phyloP scores from a whole-genome alignment of 2,797 vertebrate species.

The Liasis olivaceus region DNA sequence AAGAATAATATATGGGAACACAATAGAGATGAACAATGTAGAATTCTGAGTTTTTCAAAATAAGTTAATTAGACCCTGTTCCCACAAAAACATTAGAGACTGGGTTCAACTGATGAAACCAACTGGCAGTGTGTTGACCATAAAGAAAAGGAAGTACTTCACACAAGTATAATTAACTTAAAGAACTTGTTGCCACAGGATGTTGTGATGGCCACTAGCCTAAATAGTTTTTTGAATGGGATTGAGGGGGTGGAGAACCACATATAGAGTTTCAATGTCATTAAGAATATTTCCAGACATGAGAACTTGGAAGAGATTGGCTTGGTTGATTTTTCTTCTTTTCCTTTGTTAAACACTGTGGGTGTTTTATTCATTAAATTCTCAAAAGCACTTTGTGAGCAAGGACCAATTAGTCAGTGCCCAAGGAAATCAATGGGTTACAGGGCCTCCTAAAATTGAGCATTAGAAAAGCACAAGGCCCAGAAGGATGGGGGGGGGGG shows the following conservation, averaged over 20 bases:
- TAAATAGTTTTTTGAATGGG: background rate
- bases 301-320: background rate
- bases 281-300: background rate
- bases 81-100: background rate
- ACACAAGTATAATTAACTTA: slow-evolving; percentile 4
- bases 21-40: background rate
- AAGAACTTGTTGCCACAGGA: background rate
- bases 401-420: background rate
- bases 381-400: background rate
- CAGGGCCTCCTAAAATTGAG: background rate
- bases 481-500: background rate
- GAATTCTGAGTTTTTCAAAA: background rate
- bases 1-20: background rate
- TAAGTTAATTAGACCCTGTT: background rate
- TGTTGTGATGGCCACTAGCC: background rate
- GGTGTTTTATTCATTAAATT: background rate
- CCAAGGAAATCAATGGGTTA: background rate
- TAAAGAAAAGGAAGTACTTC: slow-evolving; percentile 12
- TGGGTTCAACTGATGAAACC: background rate
- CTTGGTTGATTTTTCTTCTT: background rate
- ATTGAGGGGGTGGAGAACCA: background rate
- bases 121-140: background rate
- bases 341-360: background rate
- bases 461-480: too few species aligned
- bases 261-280: background rate